Evolutionary conservation across 2,888 invertebrate species (phyloP), one percentile per base, ranked within the genome.

Genomic region (Zygogramma bicolorata): DNA sequence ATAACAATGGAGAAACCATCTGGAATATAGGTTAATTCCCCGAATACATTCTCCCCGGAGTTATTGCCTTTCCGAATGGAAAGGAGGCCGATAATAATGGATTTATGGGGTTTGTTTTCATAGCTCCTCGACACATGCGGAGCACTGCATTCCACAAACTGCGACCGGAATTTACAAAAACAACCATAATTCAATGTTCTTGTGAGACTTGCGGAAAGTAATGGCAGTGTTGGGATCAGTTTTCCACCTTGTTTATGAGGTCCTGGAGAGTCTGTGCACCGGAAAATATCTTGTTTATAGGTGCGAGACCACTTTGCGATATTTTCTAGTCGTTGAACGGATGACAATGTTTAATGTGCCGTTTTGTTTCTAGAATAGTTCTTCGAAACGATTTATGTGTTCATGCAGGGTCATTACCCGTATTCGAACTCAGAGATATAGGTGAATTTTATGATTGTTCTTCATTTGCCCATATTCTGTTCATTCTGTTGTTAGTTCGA

Each of bases 71-170:
- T 31, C 20, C 46, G 6, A 63, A 20, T 10, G 29, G 6, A 46
- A 46, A 27, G 20, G 27, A 46, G 29, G 46, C 3, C 46, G 10
- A 7, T 7, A 27, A 27, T 63, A 63, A 63, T 63, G 63, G 63
- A 63, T 63, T 63, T 63, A 63, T 46, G 63, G 25, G 29, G 29
- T 63, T 63, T 63, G 46, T 46, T 63, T 46, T 63, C 46, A 29
- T 63, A 49, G 27, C 18, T 63, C 15, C 27, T 25, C 63, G 46
- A 63, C 49, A 63, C 63, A 63, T 46, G 42, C 42, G 25, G 53
- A 25, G 53, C 53, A 53, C 4, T 53, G 53, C 53, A 53, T 6
- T 25, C 10, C 53, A 13, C 25, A 7, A 53, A 53, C 13, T 22
- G 27, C 53, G 53, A 53, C 53, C 25, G 27, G 27, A 53, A 53